These are phyloP conservation scores for Scylla paramamosain DNA, from an alignment of 1,140 invertebrate species.

Conservation along the genomic window DNA sequence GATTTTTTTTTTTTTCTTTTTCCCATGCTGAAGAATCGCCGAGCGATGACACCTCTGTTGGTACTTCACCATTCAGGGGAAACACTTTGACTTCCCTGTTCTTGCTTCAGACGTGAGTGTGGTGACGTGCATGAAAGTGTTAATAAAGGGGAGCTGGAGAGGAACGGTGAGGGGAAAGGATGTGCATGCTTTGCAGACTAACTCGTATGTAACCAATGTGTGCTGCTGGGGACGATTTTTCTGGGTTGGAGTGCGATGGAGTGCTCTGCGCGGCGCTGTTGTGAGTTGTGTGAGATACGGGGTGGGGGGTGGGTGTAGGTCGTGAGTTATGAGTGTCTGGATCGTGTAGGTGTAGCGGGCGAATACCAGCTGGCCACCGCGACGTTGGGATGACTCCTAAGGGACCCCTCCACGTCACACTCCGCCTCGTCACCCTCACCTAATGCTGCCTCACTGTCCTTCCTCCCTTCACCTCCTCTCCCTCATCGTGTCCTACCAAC, in stretches of 20 bases:
- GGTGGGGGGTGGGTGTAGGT: not conserved
- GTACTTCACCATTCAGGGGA: too few species aligned
- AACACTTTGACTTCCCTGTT: too few species aligned
- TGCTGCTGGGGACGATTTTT: too few species aligned
- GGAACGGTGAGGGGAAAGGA: too few species aligned
- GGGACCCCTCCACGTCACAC: conserved; percentile 37
- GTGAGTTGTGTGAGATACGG: conserved; percentile 13
- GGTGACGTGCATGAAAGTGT: too few species aligned
- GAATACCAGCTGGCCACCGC: conserved; percentile 30
- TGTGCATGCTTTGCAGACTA: too few species aligned
- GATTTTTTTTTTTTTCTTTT: too few species aligned
- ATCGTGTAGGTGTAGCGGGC: conserved; percentile 1
- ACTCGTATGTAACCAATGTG: too few species aligned
- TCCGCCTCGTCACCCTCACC: not conserved
- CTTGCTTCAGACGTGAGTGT: too few species aligned
- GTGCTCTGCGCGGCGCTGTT: not conserved
- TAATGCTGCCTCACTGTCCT: not conserved
- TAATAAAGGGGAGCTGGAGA: too few species aligned
- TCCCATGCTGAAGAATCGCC: too few species aligned
- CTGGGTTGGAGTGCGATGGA: not conserved
- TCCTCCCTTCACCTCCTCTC: not conserved
- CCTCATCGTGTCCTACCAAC: not conserved
- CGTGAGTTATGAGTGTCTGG: conserved; percentile 47
- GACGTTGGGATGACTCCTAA: conserved; percentile 37
- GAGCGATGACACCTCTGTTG: too few species aligned